phyloP scores from a whole-genome alignment of 2,888 invertebrate genomes.

The Phytoseiulus persimilis region DNA sequence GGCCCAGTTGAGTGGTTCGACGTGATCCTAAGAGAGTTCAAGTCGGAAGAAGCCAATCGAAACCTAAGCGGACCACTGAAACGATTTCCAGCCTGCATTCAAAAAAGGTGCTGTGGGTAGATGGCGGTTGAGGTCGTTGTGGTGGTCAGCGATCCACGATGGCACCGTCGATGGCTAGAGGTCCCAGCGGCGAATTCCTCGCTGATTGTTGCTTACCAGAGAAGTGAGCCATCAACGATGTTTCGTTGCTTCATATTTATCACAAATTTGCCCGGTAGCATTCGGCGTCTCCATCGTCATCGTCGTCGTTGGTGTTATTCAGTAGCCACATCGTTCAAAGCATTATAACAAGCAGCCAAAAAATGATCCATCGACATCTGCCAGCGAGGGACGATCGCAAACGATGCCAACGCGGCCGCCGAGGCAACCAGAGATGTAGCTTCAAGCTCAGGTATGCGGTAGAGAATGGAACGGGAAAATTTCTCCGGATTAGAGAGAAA shows the following conservation, averaged over 20 bases:
- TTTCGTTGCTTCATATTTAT: not conserved
- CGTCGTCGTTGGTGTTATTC: not conserved
- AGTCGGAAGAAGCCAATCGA: no score
- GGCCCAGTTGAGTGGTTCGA: no score
- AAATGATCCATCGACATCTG: not conserved
- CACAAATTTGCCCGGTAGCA: not conserved
- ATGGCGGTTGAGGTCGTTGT: not conserved
- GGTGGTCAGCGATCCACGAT: not conserved
- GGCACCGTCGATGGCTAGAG: not conserved
- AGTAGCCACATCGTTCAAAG: not conserved
- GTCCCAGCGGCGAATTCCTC: not conserved
- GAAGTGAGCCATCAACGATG: not conserved
- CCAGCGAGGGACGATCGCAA: not conserved
- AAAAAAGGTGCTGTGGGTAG: not conserved
- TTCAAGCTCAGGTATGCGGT: not conserved
- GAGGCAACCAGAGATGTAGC: no score
- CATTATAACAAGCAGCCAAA: not conserved
- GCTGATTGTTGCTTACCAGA: not conserved
- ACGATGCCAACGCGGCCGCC: not conserved
- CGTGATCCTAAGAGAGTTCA: no score
- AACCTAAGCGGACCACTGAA: no score
- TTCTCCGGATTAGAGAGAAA: no score
- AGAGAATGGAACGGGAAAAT: not conserved
- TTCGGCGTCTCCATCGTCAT: not conserved
- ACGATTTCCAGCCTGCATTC: no score